Evolutionary conservation across 2,888 invertebrate species (phyloP), one percentile per base, ranked within the genome.

Genomic region (Sepiola atlantica): DNA sequence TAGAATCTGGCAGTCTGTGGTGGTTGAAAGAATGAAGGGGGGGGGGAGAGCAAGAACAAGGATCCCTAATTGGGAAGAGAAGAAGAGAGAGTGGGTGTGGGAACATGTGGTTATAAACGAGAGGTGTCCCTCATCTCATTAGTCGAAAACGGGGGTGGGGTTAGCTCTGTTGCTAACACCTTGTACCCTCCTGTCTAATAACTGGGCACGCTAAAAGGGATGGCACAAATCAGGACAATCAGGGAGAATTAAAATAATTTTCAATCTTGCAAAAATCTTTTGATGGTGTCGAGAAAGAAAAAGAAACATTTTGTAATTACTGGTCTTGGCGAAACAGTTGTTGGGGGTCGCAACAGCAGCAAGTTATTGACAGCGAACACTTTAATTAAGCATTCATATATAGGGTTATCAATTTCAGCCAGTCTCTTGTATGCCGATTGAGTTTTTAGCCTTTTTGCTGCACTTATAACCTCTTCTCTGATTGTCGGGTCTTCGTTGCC

Each of bases 41-140:
- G 18, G 77, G n/a, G n/a, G 32, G 21, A 32, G n/a, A 32, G 2
- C 12, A 21, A 4, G 77, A 61, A 77, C 77, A 77, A 77, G 77
- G n/a, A 77, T 77, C 77, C n/a, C 77, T 77, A 77, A 77, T 77
- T 77, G 77, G 77, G 77, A 18, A 77, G n/a, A 20, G 77, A 45
- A 45, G 45, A 45, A 45, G 45, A 45, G 45, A 45, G 45, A 45
- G 45, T 45, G 45, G 45, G 45, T 45, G 2, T 45, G 45, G 45
- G 45, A 45, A 45, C 45, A 45, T 45, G 77, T 28, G 77, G 14
- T 77, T n/a, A 32, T 18, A 32, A 77, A 77, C 77, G 16, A 77
- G 77, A 77, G 77, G 77, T 77, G 77, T 77, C 77, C 77, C 77
- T 77, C 77, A 77, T 77, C 77, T 77, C 77, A 77, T 77, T 77